Percentiles rank a stretch among this genome's conserved stretches.
phyloP scores from a whole-genome alignment of 23 tunicate species.

The Aplidium turbinatum region DNA sequence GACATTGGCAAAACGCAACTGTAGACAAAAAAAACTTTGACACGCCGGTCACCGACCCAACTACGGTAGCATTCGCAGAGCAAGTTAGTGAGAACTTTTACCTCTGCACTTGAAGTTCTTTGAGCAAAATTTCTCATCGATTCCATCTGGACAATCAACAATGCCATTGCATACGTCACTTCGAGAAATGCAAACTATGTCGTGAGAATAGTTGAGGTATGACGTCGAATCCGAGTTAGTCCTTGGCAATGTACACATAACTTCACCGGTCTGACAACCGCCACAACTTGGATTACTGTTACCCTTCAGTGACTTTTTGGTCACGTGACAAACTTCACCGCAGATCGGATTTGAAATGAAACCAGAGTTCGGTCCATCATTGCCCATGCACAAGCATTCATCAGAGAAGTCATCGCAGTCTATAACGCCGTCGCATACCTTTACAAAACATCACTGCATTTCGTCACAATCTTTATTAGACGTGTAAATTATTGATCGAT shows the following conservation, averaged over 20 bases:
- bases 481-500: no score
- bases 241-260: background rate
- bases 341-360: slow-evolving; percentile 59
- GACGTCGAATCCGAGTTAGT: background rate
- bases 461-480: no score
- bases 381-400: slow-evolving; percentile 64
- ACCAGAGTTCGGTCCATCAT: background rate
- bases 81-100: no score
- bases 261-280: slow-evolving; percentile 26
- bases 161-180: slow-evolving; percentile 57
- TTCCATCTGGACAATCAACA: slow-evolving; percentile 66
- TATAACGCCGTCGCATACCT: slow-evolving; percentile 86
- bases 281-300: background rate
- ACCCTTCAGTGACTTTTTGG: background rate
- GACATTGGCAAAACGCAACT: no score
- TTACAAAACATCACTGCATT: background rate
- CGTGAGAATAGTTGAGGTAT: background rate
- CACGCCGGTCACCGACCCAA: no score
- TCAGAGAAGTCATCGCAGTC: slow-evolving; percentile 87
- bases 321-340: slow-evolving; percentile 24
- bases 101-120: slow-evolving; percentile 48
- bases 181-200: slow-evolving; percentile 29
- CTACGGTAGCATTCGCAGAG: no score
- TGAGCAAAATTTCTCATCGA: slow-evolving; percentile 77
- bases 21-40: no score